Evolutionary conservation across 2,113 vertebrate genomes (phyloP), one percentile per base, ranked within the genome.

Genomic region (Anseranas semipalmata): DNA sequence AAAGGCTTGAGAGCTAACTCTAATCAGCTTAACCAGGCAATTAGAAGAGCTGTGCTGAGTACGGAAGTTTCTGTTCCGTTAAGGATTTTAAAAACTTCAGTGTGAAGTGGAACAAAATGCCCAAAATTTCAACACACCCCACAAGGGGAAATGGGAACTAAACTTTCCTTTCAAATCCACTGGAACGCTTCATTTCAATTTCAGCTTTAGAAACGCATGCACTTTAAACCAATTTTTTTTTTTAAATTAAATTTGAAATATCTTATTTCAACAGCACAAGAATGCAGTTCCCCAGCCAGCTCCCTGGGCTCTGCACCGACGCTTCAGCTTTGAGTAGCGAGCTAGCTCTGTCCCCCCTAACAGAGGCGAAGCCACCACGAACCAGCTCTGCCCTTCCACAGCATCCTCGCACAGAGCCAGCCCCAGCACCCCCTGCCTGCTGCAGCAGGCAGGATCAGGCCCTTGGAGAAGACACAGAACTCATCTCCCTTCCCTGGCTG

Each of bases 91-190:
- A 91, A 91, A 91, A 70, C 77, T 94, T 73, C 27, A 24, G 53
- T 25, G 71, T 87, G 80, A 96, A 95, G 95, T 55, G 95, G 95
- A 97, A 96, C 87, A 91, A 95, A 96, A 87, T 66, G 71, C 81
- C 79, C 90, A 6, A 4, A 91, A 88, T 96, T 95, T 95, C 90
- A 32, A 85, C 94, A 89, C 19, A 55, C 7, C 83, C 73, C 84
- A 89, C 32, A 1, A 88, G 85, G 90, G 91, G 73, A 94, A 97
- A 96, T 0, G 7, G 91, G 90, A 82, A 89, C 39, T 27, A 53
- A 76, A 87, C 68, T 82, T 77, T 66, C 92, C 89, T 55, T 73
- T 82, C 80, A 67, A 92, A 94, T 83, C 70, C 1, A 0, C 86
- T 84, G 94, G 95, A 96, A 95, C 25, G n/a, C 72, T 95, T 59